Conservation (phyloP, 1,140 invertebrate species). For the Chlorops oryzae region DNA sequence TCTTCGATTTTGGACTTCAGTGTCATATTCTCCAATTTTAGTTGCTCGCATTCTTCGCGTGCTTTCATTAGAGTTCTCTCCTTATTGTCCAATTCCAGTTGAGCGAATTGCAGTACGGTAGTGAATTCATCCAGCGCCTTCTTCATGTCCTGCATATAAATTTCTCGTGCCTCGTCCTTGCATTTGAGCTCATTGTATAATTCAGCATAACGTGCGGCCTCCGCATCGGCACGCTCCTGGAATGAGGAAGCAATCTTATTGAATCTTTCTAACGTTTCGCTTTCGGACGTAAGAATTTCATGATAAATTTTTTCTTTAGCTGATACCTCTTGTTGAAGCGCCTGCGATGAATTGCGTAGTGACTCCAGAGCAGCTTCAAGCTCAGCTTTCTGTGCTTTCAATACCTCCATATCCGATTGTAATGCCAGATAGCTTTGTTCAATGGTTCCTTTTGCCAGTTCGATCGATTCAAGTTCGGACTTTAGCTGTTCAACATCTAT, state of each 20-base stretch:
- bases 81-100: constrained; percentile 44
- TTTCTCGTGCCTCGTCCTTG: constrained; percentile 43
- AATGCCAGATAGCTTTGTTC: constrained; percentile 47
- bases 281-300: constrained; percentile 42
- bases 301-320: constrained; percentile 45
- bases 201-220: constrained; percentile 39
- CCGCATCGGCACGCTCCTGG: constrained; percentile 45
- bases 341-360: constrained; percentile 33
- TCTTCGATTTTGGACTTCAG: constrained; percentile 36
- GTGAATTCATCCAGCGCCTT: constrained; percentile 45
- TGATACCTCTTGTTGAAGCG: constrained; percentile 42
- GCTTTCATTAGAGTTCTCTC: constrained; percentile 39
- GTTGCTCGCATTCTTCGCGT: constrained; percentile 43
- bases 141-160: constrained; percentile 46
- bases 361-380: constrained; percentile 29
- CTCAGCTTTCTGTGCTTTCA: constrained; percentile 42
- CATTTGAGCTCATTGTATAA: constrained; percentile 39
- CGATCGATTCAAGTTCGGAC: constrained; percentile 47
- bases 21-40: constrained; percentile 45
- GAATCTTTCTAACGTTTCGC: constrained; percentile 47
- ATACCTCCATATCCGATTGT: constrained; percentile 38
- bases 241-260: constrained; percentile 49
- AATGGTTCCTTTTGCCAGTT: constrained; percentile 46
- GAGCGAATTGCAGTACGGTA: constrained; percentile 42
- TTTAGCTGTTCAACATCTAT: constrained; percentile 52